Conservation (phyloP, 2,888 invertebrate genomes). For the Nasonovia ribisnigri region DNA sequence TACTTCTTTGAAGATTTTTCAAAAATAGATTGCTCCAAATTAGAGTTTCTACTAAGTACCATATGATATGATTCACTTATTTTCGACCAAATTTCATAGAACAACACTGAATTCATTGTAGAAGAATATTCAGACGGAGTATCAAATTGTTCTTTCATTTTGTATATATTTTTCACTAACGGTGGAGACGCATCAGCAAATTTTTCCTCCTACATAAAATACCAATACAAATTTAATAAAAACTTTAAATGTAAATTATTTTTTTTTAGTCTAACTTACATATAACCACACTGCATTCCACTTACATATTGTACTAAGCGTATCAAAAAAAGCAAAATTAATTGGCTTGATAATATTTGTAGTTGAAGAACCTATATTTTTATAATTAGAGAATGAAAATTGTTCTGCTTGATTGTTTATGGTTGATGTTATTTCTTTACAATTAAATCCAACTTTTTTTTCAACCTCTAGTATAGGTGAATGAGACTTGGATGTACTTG, state of each 20-base stretch:
- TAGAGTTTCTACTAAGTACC: constrained; percentile 28
- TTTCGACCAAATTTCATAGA: constrained; percentile 59
- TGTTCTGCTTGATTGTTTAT: not conserved
- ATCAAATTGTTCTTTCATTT: constrained; percentile 59
- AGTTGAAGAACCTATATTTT: not conserved
- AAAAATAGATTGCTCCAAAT: constrained; percentile 50
- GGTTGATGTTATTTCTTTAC: not conserved
- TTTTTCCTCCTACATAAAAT: constrained; percentile 46
- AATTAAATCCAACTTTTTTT: constrained; percentile 25
- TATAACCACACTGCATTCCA: constrained; percentile 58
- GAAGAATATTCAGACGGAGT: constrained; percentile 47
- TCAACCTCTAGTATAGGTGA: not conserved
- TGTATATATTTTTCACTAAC: constrained; percentile 15
- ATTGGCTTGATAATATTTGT: not conserved
- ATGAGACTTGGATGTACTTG: constrained; percentile 45
- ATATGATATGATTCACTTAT: constrained; percentile 56
- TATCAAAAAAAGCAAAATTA: constrained; percentile 39
- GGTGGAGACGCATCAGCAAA: constrained; percentile 11
- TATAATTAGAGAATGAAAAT: not conserved
- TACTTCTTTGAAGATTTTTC: constrained; percentile 48
- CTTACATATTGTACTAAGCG: constrained; percentile 56
- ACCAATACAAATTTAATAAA: constrained; percentile 8
- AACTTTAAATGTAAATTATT: not conserved
- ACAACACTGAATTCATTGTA: constrained; percentile 34
- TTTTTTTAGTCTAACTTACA: constrained; percentile 38